These are phyloP conservation scores for Rhabdomys pumilio DNA, from an alignment of 2,797 vertebrate species.

Conservation along the genomic window DNA sequence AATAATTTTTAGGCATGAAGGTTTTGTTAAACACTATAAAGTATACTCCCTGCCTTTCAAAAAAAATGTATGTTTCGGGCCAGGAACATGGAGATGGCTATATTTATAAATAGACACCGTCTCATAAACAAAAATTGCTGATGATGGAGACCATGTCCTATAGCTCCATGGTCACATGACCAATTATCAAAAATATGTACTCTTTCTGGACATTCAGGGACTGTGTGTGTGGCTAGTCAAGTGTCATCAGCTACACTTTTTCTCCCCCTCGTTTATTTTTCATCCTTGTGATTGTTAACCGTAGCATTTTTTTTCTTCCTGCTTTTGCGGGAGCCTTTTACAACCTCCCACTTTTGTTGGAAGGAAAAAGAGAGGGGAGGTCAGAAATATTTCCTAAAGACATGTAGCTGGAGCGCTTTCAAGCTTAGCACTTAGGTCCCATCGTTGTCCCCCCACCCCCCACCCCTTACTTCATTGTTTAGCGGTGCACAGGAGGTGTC, in stretches of 20 bases:
- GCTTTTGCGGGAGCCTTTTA: constrained; percentile 66
- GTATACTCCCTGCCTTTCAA: constrained; percentile 61
- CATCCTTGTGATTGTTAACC: constrained; percentile 76
- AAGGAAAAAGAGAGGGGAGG: constrained; percentile 66
- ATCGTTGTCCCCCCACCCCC: constrained; percentile 72
- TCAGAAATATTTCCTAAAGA: constrained; percentile 83
- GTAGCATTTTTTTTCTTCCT: constrained; percentile 68
- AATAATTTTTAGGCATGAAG: constrained; percentile 41
- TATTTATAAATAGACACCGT: constrained; percentile 84
- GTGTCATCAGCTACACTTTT: constrained; percentile 82
- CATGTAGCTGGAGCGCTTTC: constrained; percentile 68
- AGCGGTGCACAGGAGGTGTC: constrained; percentile 88
- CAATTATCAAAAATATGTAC: constrained; percentile 84
- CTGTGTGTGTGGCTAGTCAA: constrained; percentile 79
- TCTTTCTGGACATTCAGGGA: constrained; percentile 85
- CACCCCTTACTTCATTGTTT: constrained; percentile 87
- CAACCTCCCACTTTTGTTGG: constrained; percentile 59
- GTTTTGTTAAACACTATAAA: constrained; percentile 72
- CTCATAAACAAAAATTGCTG: constrained; percentile 84
- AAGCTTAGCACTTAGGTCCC: constrained; percentile 80
- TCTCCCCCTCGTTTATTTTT: constrained; percentile 78
- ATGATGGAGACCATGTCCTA: constrained; percentile 80
- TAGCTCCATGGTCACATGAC: constrained; percentile 63
- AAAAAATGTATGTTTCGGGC: constrained; percentile 82
- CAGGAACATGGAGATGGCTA: constrained; percentile 69